phyloP scores from a whole-genome alignment of 2,113 vertebrate species.

The Coregonus clupeaformis region DNA sequence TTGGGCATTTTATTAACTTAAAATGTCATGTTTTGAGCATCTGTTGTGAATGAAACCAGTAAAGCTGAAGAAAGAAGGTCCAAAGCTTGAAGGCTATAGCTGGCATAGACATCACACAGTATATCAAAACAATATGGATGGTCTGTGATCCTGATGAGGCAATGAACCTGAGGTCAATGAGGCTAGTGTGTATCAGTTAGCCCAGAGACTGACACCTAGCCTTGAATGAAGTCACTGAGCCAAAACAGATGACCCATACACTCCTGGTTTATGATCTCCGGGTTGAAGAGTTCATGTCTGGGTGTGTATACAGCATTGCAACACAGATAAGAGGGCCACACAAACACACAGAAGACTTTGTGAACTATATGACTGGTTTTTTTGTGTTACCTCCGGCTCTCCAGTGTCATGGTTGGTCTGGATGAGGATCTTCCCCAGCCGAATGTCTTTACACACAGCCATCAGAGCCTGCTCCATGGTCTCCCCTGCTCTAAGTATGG shows the following conservation, averaged over 20 bases:
- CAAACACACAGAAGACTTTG: not conserved
- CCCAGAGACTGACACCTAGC: not conserved
- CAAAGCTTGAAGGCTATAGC: too few relatives aligned
- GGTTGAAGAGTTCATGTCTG: not conserved
- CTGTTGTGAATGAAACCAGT: too few relatives aligned
- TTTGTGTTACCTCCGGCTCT: slow-evolving; percentile 76
- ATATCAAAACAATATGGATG: not conserved
- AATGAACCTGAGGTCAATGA: not conserved
- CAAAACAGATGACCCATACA: not conserved
- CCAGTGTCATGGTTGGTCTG: slow-evolving; percentile 90
- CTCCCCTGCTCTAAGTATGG: slow-evolving; percentile 87
- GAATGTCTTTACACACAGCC: slow-evolving; percentile 89
- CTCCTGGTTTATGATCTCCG: too few relatives aligned
- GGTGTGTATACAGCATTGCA: not conserved
- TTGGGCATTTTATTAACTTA: too few relatives aligned
- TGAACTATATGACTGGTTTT: too few relatives aligned
- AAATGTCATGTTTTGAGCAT: too few relatives aligned
- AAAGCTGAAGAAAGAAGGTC: too few relatives aligned
- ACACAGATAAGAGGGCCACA: not conserved
- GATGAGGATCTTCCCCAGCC: slow-evolving; percentile 91
- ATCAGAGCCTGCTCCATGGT: slow-evolving; percentile 91
- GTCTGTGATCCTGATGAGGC: not conserved
- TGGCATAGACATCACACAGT: not conserved
- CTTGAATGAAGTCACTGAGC: not conserved
- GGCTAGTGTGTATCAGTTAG: not conserved